Evolutionary conservation across 30 jellyfish, hydroid and myxozoan genomes (phyloP), one percentile per base, ranked within the genome.

Genomic region (Chrysaora quinquecirrha): DNA sequence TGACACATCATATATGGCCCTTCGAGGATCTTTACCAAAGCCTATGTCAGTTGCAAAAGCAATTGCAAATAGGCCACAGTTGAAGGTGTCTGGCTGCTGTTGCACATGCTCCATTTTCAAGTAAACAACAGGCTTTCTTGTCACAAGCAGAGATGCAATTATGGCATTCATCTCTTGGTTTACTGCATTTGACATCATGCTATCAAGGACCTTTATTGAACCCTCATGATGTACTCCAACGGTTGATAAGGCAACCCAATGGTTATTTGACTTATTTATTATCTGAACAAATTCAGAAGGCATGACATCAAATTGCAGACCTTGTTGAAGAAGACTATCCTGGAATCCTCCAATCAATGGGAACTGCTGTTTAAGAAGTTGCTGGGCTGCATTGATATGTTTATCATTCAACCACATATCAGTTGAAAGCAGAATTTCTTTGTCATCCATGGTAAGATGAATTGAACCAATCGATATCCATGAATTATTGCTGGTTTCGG

Each of bases 371-470:
- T 69, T 31, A 24, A 69, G 64, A 9, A 69, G 80, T 64, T 33
- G 32, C 64, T 38, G 80, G 16, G 80, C 80, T 69, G 71, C 64
- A 38, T 69, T 69, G 71, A 69, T 69, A 64, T 29, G 80, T 27
- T 69, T 69, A 27, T 38, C 80, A 2, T 38, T 69, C 10, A 69
- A 64, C 64, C 80, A 69, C 80, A 69, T 69, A 64, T 69, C 80
- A 69, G 29, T 24, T 2, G 80, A 69, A 18, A 18, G 64, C 16
- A 69, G 32, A 31, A 69, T 69, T n/a, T 38, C n/a, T n/a, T n/a
- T n/a, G n/a, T n/a, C n/a, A n/a, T n/a, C n/a, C n/a, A n/a, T n/a
- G n/a, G n/a, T n/a, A n/a, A n/a, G n/a, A n/a, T n/a, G n/a, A n/a
- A n/a, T n/a, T n/a, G n/a, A n/a, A n/a, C n/a, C n/a, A n/a, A n/a